phyloP scores from a whole-genome alignment of 2,113 vertebrate genomes.

The Albula glossodonta region DNA sequence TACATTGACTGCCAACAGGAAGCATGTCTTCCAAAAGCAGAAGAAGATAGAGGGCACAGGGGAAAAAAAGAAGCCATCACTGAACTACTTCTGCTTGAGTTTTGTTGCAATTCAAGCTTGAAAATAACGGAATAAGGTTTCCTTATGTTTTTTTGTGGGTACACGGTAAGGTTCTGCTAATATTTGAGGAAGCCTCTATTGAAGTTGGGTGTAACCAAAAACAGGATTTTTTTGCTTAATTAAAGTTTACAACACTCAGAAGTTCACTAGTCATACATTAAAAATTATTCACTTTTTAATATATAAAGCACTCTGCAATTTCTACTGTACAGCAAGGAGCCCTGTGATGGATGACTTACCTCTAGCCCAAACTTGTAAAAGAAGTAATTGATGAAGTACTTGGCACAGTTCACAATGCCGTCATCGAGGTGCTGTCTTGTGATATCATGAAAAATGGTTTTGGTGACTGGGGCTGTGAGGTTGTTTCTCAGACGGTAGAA shows the following conservation, averaged over 20 bases:
- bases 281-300: too few species aligned
- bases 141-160: neutral
- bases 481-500: slow-evolving; percentile 91
- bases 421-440: slow-evolving; percentile 91
- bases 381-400: slow-evolving; percentile 98
- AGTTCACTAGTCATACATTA: too few species aligned
- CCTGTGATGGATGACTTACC: slow-evolving; percentile 63
- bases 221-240: neutral
- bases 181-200: neutral
- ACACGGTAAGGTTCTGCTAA: neutral
- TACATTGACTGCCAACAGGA: slow-evolving; percentile 92
- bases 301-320: neutral
- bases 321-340: neutral
- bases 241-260: neutral
- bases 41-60: slow-evolving; percentile 33
- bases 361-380: slow-evolving; percentile 99
- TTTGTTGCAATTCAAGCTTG: neutral
- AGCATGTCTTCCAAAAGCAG: slow-evolving; percentile 79
- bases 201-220: neutral
- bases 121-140: neutral
- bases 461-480: slow-evolving; percentile 81
- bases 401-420: slow-evolving; percentile 88
- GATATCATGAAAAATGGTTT: slow-evolving; percentile 91
- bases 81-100: neutral
- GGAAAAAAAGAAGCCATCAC: slow-evolving; percentile 11